Evolutionary conservation across 92 coral and sea anemone genomes (phyloP).

Genomic region (Epizoanthus stellaris): DNA sequence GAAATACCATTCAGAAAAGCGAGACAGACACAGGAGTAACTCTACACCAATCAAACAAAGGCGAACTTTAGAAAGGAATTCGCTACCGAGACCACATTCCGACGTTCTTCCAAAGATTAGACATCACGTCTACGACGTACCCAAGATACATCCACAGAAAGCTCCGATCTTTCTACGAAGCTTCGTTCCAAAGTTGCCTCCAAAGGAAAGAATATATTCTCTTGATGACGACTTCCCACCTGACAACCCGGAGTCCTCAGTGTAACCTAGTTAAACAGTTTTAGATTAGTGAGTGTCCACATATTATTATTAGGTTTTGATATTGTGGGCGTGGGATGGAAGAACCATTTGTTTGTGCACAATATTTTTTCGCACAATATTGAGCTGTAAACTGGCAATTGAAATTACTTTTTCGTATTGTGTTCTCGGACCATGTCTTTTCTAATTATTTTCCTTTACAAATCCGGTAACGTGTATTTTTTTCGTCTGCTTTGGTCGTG

Average conservation of each 20-base stretch:
- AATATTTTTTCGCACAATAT: too few species aligned
- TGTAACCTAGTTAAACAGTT: background rate
- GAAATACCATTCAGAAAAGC: slow-evolving; percentile 6
- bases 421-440: too few species aligned
- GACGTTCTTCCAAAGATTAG: slow-evolving; percentile 30
- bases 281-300: too few species aligned
- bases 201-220: slow-evolving; percentile 11
- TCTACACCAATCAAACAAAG: slow-evolving; percentile 37
- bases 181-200: slow-evolving; percentile 17
- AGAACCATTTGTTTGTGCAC: too few species aligned
- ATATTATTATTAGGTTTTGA: too few species aligned
- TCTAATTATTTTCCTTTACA: too few species aligned
- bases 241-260: slow-evolving; percentile 2
- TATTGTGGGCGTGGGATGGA: too few species aligned
- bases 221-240: background rate
- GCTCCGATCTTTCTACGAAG: slow-evolving; percentile 24
- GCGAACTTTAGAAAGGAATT: slow-evolving; percentile 26
- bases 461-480: too few species aligned
- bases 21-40: slow-evolving; percentile 14
- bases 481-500: too few species aligned
- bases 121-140: slow-evolving; percentile 41
- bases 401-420: too few species aligned
- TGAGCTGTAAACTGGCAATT: too few species aligned
- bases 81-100: slow-evolving; percentile 38
- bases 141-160: slow-evolving; percentile 31